phyloP scores from a whole-genome alignment of 2,888 invertebrate genomes.

The Tillus elongatus region DNA sequence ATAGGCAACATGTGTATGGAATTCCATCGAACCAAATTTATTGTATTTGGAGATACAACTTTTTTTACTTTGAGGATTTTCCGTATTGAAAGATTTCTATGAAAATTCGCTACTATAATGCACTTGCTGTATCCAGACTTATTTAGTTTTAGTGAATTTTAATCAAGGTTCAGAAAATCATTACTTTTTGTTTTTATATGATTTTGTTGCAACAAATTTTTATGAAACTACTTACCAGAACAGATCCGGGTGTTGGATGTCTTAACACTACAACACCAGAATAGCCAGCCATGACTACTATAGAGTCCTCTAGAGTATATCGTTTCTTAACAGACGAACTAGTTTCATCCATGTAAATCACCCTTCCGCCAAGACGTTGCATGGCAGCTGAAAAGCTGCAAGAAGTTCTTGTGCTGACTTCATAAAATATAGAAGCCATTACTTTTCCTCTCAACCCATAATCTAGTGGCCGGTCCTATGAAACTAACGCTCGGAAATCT shows the following conservation, averaged over 20 bases:
- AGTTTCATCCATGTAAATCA: conserved; percentile 81
- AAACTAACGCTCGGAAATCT: conserved; percentile 69
- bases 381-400: conserved; percentile 96
- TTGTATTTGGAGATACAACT: too few relatives aligned
- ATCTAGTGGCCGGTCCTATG: conserved; percentile 74
- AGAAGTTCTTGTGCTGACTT: conserved; percentile 92
- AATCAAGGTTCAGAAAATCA: too few relatives aligned
- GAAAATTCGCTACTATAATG: too few relatives aligned
- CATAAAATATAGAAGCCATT: too few relatives aligned
- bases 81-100: too few relatives aligned
- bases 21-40: too few relatives aligned
- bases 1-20: too few relatives aligned
- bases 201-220: too few relatives aligned
- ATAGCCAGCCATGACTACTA: conserved; percentile 83
- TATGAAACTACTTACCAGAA: conserved; percentile 68
- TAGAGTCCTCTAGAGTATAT: conserved; percentile 84
- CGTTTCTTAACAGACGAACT: conserved; percentile 95
- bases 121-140: too few relatives aligned
- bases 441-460: conserved; percentile 85
- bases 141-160: too few relatives aligned
- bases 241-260: conserved; percentile 89
- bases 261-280: conserved; percentile 88
- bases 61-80: too few relatives aligned
- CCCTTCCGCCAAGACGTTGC: conserved; percentile 89
- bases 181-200: too few relatives aligned